Conservation (phyloP, 2,113 vertebrate genomes). For the Ochotona curzoniae region DNA sequence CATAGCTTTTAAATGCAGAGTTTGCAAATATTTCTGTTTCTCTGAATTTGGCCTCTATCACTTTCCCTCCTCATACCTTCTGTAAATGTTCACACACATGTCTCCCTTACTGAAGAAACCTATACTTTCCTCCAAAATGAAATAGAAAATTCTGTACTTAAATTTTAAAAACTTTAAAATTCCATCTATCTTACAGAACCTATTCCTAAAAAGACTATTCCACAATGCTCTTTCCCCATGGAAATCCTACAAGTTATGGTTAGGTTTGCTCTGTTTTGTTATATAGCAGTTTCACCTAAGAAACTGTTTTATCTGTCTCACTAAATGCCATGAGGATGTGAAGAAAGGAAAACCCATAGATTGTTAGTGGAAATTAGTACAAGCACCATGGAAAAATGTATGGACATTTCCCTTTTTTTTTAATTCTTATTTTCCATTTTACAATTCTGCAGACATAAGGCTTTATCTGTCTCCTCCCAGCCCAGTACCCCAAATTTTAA, state of each 20-base stretch:
- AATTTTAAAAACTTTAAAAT: not conserved
- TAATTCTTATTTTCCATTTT: no score
- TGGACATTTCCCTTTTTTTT: no score
- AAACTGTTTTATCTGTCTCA: slow-evolving; percentile 3
- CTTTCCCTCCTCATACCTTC: not conserved
- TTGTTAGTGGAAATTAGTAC: no score
- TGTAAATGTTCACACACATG: not conserved
- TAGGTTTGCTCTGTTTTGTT: not conserved
- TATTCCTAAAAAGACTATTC: slow-evolving; percentile 13
- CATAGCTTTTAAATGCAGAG: not conserved
- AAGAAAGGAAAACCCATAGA: no score
- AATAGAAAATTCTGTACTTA: not conserved
- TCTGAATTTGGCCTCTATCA: not conserved
- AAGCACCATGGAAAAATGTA: no score
- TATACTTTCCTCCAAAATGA: slow-evolving; percentile 2
- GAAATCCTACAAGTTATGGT: not conserved
- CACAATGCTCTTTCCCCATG: not conserved
- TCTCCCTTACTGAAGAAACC: not conserved
- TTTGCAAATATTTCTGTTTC: slow-evolving; percentile 32
- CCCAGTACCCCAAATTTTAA: not conserved
- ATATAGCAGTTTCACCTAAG: not conserved
- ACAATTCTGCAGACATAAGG: no score
- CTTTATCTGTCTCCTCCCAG: no score
- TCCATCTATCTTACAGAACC: not conserved
- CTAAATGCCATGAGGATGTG: not conserved